Percentiles rank a stretch among this genome's conserved stretches.
Evolutionary conservation across 2,888 invertebrate species (phyloP).

Genomic region (Sarcophaga caerulescens): DNA sequence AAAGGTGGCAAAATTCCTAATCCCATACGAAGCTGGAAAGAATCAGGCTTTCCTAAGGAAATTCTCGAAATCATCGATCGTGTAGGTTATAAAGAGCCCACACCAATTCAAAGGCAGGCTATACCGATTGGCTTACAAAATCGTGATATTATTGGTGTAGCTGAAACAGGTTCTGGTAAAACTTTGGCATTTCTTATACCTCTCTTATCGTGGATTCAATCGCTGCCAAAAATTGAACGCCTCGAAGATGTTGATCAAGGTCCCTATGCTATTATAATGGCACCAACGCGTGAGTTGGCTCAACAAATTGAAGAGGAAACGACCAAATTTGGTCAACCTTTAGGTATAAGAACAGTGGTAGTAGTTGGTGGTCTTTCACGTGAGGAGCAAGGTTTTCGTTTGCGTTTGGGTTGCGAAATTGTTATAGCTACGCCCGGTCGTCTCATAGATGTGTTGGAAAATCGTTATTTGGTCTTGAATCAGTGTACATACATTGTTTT

Average conservation of each 20-base stretch:
- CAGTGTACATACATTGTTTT: conserved; percentile 99
- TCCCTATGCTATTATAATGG: conserved; percentile 99
- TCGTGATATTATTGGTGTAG: conserved; percentile 98
- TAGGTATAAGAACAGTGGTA: conserved; percentile 96
- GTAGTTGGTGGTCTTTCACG: conserved; percentile 99
- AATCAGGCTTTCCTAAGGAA: conserved; percentile 94
- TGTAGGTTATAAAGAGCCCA: conserved; percentile 98
- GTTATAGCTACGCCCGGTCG: conserved; percentile 99
- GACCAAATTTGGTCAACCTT: conserved; percentile 96
- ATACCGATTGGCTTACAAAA: conserved; percentile 98
- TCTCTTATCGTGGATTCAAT: conserved; percentile 98
- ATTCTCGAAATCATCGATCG: conserved; percentile 96
- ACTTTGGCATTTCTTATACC: conserved; percentile 99
- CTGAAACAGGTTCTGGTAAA: conserved; percentile 99
- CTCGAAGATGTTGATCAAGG: conserved; percentile 96
- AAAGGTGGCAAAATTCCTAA: conserved; percentile 99
- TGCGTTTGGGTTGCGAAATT: conserved; percentile 98
- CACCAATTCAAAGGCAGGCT: conserved; percentile 99
- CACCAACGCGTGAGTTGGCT: conserved; percentile 99
- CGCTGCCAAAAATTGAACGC: conserved; percentile 96
- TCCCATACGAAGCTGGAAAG: conserved; percentile 97
- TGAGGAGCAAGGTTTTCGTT: conserved; percentile 98
- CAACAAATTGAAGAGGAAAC: conserved; percentile 99
- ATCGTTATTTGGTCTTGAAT: conserved; percentile 96
- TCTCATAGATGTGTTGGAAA: conserved; percentile 98